Conservation (phyloP, 2,113 vertebrate genomes). For the Phalacrocorax carbo region DNA sequence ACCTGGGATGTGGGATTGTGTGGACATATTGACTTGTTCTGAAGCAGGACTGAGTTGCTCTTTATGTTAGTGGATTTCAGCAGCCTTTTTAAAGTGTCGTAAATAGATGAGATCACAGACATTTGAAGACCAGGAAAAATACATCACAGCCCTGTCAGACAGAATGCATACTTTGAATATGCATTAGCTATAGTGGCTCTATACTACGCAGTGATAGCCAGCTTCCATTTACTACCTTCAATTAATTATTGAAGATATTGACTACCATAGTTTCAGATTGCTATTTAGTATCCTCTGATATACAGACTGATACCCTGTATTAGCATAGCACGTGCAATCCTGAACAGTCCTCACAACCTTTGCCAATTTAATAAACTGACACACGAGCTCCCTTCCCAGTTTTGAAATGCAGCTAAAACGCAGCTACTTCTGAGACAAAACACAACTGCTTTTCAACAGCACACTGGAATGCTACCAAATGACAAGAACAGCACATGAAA, state of each 20-base stretch:
- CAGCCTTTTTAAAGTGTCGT: neutral
- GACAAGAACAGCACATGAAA: neutral
- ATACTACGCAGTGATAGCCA: slow-evolving; percentile 29
- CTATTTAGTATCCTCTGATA: neutral
- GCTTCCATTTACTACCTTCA: slow-evolving; percentile 24
- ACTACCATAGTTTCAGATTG: neutral
- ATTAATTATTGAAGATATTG: slow-evolving; percentile 73
- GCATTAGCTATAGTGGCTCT: neutral
- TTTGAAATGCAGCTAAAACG: neutral
- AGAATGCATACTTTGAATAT: neutral
- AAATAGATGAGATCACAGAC: neutral
- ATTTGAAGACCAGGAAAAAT: neutral
- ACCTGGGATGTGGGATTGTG: neutral
- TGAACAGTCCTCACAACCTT: neutral
- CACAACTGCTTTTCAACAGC: neutral
- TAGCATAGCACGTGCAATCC: neutral
- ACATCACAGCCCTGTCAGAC: neutral
- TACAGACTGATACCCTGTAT: neutral
- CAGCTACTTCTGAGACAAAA: neutral
- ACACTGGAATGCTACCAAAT: neutral
- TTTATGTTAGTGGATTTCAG: neutral
- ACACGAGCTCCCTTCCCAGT: neutral
- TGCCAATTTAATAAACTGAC: slow-evolving; percentile 27
- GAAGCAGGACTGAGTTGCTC: slow-evolving; percentile 8
- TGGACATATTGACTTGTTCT: neutral